Conservation (phyloP, 2,113 vertebrate species). For the Nycticryphes semicollaris region DNA sequence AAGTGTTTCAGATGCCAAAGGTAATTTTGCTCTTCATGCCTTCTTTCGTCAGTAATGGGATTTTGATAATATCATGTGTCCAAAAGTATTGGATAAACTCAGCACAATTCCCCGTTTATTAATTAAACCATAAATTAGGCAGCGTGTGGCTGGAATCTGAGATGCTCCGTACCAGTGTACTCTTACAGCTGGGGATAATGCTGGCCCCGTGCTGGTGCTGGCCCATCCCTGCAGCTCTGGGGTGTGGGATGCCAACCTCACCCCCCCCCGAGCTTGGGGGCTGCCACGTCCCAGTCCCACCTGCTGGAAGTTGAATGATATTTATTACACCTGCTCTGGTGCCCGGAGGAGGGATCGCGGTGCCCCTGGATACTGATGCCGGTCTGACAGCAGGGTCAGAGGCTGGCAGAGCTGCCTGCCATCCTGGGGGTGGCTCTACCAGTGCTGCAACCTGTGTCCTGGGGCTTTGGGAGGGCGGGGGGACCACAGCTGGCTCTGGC, state of each 20-base stretch:
- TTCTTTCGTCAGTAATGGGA: slow-evolving; percentile 49
- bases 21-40: slow-evolving; percentile 55
- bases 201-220: accelerated
- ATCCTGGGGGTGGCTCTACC: not conserved
- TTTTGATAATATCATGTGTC: slow-evolving; percentile 56
- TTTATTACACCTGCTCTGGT: not conserved
- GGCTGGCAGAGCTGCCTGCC: not conserved
- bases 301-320: not conserved
- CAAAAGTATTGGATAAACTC: slow-evolving; percentile 52
- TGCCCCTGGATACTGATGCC: not conserved
- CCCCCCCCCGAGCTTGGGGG: not conserved
- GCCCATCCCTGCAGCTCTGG: not conserved
- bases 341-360: not conserved
- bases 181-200: not conserved
- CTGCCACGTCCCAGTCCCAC: not conserved
- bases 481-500: not conserved
- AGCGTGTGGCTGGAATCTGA: not conserved
- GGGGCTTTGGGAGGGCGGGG: not conserved
- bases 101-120: slow-evolving; percentile 53
- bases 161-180: not conserved
- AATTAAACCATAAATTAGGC: slow-evolving; percentile 51
- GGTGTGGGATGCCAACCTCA: not conserved
- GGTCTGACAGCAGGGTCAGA: not conserved
- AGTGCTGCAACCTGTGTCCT: not conserved
- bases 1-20: slow-evolving; percentile 42